Evolutionary conservation across 2,888 invertebrate species (phyloP), one percentile per base, ranked within the genome.

Genomic region (Volucella bombylans): DNA sequence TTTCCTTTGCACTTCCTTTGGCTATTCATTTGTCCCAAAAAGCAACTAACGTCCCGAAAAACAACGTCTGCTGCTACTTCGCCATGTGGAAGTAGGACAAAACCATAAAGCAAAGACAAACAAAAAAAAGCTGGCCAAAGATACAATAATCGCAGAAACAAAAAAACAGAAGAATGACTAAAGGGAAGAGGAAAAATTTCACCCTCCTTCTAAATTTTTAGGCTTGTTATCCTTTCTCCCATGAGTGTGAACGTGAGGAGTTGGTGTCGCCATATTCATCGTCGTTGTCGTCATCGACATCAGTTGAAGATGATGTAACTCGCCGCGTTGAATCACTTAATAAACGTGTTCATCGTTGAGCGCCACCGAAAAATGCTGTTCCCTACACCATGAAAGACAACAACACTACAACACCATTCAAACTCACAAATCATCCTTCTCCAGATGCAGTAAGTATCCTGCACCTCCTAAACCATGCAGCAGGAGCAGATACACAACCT

Each of bases 291-390:
- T 71, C 31, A 18, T 45, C 14, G 31, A 49, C 67, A 15, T 78
- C 64, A 78, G 82, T 79, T 69, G 81, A 85, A 85, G 85, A 85
- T 85, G 81, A 85, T 81, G 81, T 85, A 76, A 85, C 72, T 62
- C 71, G 68, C 71, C 72, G 67, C 76, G 67, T 57, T 72, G 81
- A 81, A 85, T 76, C 85, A 81, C 76, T 81, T 85, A 85, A 82
- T 79, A 79, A 72, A 71, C 76, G 76, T 76, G 83, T 77, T 77
- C 76, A 81, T 41, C 71, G 83, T 72, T 67, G 71, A 69, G 85
- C 85, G 85, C 81, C 85, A 85, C 77, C 61, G 38, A 81, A 31
- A 31, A 80, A 76, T 64, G 23, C 45, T 47, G 65, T 61, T 49
- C 41, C 15, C 6, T 50, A 50, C 18, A 69, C 50, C 39, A 31